Evolutionary conservation across 2,113 vertebrate genomes (phyloP), one percentile per base, ranked within the genome.

Genomic region (Callaeas wilsoni): DNA sequence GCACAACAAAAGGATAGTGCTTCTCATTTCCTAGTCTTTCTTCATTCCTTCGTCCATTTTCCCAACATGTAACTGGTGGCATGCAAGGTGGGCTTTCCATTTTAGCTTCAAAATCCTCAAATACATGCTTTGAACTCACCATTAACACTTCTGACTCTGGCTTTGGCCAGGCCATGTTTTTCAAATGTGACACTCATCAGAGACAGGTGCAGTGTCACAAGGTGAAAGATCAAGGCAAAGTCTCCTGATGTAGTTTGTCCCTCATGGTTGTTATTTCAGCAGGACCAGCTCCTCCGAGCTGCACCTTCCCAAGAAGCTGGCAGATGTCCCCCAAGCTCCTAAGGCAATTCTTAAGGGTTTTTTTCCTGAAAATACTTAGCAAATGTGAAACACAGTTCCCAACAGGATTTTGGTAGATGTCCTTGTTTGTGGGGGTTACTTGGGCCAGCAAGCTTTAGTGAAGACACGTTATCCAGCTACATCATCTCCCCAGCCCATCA

Each of bases 11-110:
- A 82, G 16, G 22, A 70, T 21, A 78, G 19, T 0, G 0, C 12
- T 64, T 33, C 32, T 71, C n/a, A 32, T 89, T 81, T 81, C 64
- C 44, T 32, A 44, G 46, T 32, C 29, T 79, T 67, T 69, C 50
- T 75, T 63, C 57, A 84, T 29, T 21, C 33, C 21, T 76, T 84
- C 20, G 46, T 63, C 35, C 10, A 7, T 46, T 60, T 20, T 75
- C 44, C 23, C 52, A 52, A 44, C 7, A 33, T 0, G 0, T 22
- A 76, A 29, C 39, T 63, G 37, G 9, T 19, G 2, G 33, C 63
- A 39, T 17, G 21, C 35, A 46, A 90, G 32, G 23, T 46, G 10
- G 33, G 57, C 6, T 71, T 71, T 59, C 57, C 5, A 32, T 46
- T 91, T 87, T 56, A 65, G 11, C 25, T 87, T 79, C 22, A 68